phyloP scores from a whole-genome alignment of 2,888 invertebrate species.

The Tholera decimalis region DNA sequence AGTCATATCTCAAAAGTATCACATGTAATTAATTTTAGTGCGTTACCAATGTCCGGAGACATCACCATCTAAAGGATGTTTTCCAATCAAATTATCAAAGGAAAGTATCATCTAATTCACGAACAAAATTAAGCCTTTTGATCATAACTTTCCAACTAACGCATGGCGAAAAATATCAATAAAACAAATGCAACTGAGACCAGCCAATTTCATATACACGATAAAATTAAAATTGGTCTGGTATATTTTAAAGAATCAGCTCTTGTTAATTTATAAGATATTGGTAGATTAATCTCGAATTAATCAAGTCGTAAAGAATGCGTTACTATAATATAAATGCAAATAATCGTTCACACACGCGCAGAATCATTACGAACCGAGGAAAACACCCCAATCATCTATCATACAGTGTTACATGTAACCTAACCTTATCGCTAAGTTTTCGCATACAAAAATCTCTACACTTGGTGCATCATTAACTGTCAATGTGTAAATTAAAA shows the following conservation, averaged over 20 bases:
- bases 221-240: constrained; percentile 10
- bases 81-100: constrained; percentile 61
- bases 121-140: constrained; percentile 15
- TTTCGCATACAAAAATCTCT: constrained; percentile 78
- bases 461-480: constrained; percentile 80
- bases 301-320: constrained; percentile 39
- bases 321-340: constrained; percentile 53
- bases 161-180: constrained; percentile 9
- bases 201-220: constrained; percentile 19
- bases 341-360: constrained; percentile 61
- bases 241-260: constrained; percentile 21
- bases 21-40: constrained; percentile 76
- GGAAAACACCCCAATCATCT: constrained; percentile 75
- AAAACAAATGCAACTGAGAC: constrained; percentile 48
- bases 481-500: constrained; percentile 75
- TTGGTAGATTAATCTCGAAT: constrained; percentile 40
- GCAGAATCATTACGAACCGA: constrained; percentile 42
- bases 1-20: constrained; percentile 81
- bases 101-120: constrained; percentile 16
- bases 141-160: constrained; percentile 4
- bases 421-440: constrained; percentile 74
- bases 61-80: constrained; percentile 71
- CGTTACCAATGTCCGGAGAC: constrained; percentile 62
- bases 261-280: constrained; percentile 8
- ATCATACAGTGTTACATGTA: constrained; percentile 67